These are phyloP conservation scores for Aphyosemion australe DNA, from an alignment of 2,113 vertebrate genomes.

Conservation along the genomic window DNA sequence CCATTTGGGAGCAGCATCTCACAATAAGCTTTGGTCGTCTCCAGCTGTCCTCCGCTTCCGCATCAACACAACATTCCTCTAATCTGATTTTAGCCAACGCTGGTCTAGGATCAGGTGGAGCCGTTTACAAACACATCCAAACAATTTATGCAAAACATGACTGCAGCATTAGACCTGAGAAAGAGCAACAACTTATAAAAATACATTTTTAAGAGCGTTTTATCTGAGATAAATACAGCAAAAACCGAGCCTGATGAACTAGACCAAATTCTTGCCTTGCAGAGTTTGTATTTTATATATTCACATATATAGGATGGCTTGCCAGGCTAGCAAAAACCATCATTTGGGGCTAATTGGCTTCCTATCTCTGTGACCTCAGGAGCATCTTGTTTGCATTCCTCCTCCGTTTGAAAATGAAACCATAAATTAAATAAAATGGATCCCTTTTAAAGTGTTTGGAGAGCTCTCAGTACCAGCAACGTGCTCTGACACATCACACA, in stretches of 20 bases:
- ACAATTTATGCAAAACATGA: slow-evolving; percentile 14
- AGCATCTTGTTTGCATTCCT: slow-evolving; percentile 4
- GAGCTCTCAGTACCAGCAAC: background rate
- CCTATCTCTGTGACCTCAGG: background rate
- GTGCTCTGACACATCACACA: slow-evolving; percentile 7
- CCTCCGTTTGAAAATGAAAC: background rate
- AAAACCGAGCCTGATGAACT: no score
- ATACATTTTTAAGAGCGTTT: background rate
- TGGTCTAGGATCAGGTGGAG: slow-evolving; percentile 22
- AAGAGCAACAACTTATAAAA: background rate
- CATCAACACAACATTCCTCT: slow-evolving; percentile 55
- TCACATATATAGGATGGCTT: no score
- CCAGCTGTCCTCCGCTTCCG: slow-evolving; percentile 7
- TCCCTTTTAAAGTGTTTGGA: background rate
- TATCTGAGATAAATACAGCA: slow-evolving; percentile 6
- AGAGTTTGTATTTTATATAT: no score
- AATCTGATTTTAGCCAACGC: slow-evolving; percentile 54
- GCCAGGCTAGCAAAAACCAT: background rate
- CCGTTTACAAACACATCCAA: slow-evolving; percentile 57
- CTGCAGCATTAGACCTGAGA: slow-evolving; percentile 32
- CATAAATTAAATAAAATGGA: slow-evolving; percentile 14
- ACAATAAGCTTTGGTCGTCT: background rate
- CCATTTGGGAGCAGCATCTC: background rate
- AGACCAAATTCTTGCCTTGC: no score
- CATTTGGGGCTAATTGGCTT: background rate